Evolutionary conservation across 1,140 invertebrate species (phyloP), one percentile per base, ranked within the genome.

Genomic region (Platyscapa corneri): DNA sequence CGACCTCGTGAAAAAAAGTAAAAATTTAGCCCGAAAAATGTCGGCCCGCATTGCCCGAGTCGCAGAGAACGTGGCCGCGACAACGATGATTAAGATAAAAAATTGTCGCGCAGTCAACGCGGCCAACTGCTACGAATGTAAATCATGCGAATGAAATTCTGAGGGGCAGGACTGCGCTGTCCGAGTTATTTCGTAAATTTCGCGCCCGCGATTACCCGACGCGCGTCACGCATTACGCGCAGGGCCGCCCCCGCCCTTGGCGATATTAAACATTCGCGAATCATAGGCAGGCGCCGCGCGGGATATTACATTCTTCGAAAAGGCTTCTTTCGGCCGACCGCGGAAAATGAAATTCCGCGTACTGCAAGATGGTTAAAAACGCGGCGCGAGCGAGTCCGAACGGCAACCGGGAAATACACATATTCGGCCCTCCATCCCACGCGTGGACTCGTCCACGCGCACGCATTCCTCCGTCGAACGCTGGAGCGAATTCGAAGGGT

Each of bases 261-360:
- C 27, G 60, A 78, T 80, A 74, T 80, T 80, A 85, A 85, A 85
- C 39, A 75, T 64, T 79, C 79, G n/a, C 76, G 78, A 74, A 72
- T 75, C 74, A 78, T 83, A 72, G 56, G 14, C 8, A 42, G 23
- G 14, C 83, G 32, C 70, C 18, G 0, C 70, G 3, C 10, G 49
- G 37, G n/a, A 65, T 83, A 83, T 83, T 83, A 56, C 72, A 83
- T 83, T 83, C 82, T 84, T 78, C 32, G 46, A 20, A n/a, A 42
- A 20, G 16, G 39, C 0, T 27, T 75, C 81, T 75, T 82, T 74
- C 32, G 77, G 42, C 49, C 34, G 18, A 14, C 64, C 34, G 82
- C 60, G 75, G 56, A 82, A 84, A 84, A 84, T 87, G 77, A 87
- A 87, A 87, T 87, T 87, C 82, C 77, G 30, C 60, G 23, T 30